phyloP scores from a whole-genome alignment of 2,797 vertebrate genomes.

The Psittacula echo region DNA sequence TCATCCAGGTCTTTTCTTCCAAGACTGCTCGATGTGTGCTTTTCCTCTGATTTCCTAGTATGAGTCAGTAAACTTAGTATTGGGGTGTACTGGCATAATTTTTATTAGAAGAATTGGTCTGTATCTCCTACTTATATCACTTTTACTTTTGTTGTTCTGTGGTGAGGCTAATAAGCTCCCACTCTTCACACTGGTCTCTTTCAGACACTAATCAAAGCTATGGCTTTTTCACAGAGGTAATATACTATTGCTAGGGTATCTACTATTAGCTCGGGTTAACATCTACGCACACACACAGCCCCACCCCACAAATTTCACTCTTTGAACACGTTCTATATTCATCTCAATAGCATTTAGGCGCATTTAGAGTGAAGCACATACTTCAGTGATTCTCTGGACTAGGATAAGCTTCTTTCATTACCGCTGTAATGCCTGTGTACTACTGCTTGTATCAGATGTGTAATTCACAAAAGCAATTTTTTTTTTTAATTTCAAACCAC shows the following conservation, averaged over 20 bases:
- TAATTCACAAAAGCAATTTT: neutral
- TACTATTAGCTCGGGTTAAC: neutral
- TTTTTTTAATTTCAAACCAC: neutral
- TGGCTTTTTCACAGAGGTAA: neutral
- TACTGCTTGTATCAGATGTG: neutral
- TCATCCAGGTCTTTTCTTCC: neutral
- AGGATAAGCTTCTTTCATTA: neutral
- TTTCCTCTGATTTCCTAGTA: neutral
- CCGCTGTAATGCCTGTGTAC: neutral
- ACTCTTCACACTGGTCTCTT: neutral
- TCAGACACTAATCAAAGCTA: neutral
- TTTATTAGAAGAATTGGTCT: neutral
- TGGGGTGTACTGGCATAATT: neutral
- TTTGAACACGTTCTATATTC: neutral
- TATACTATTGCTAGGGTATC: neutral
- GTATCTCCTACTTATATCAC: neutral
- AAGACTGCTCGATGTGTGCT: neutral
- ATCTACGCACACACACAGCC: neutral
- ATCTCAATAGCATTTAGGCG: neutral
- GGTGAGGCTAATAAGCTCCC: neutral
- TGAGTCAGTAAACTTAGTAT: neutral
- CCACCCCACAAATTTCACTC: neutral
- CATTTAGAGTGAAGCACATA: neutral
- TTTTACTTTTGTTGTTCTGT: neutral
- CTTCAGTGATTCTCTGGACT: neutral